These are phyloP conservation scores for Pitangus sulphuratus DNA, from an alignment of 2,797 vertebrate genomes.

Conservation along the genomic window DNA sequence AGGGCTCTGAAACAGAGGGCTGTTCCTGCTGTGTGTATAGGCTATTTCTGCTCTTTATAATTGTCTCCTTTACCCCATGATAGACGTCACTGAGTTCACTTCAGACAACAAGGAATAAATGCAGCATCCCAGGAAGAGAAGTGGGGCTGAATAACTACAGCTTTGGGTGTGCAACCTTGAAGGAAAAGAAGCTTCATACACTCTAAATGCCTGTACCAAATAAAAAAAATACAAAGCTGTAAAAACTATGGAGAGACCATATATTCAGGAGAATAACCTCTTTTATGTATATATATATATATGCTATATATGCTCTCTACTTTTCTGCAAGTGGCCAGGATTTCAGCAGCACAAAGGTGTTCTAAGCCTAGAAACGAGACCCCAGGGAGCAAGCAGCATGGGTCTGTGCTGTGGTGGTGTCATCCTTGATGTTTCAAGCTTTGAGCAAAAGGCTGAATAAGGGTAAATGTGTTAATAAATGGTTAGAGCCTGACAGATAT, in stretches of 20 bases:
- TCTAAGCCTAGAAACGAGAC: background rate
- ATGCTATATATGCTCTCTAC: background rate
- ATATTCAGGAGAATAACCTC: background rate
- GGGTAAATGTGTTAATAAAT: background rate
- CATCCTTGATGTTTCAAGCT: background rate
- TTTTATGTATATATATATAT: background rate
- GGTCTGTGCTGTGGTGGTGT: background rate
- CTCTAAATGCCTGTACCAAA: background rate
- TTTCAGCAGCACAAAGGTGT: background rate
- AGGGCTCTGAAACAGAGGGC: background rate
- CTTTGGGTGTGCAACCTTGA: background rate
- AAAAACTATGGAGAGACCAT: background rate
- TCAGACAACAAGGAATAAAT: background rate
- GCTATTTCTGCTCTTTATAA: constrained; percentile 32
- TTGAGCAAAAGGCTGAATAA: background rate
- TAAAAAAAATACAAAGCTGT: background rate
- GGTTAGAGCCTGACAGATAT: background rate
- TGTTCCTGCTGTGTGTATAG: background rate
- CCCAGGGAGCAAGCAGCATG: background rate
- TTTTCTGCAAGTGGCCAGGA: background rate
- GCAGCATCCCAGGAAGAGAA: background rate
- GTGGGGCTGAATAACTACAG: background rate
- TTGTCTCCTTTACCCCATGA: background rate
- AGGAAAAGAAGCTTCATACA: background rate
- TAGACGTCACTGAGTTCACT: background rate